Base-by-base conservation (phyloP, 2,888 invertebrate species). In the Axea sp. region DNA sequence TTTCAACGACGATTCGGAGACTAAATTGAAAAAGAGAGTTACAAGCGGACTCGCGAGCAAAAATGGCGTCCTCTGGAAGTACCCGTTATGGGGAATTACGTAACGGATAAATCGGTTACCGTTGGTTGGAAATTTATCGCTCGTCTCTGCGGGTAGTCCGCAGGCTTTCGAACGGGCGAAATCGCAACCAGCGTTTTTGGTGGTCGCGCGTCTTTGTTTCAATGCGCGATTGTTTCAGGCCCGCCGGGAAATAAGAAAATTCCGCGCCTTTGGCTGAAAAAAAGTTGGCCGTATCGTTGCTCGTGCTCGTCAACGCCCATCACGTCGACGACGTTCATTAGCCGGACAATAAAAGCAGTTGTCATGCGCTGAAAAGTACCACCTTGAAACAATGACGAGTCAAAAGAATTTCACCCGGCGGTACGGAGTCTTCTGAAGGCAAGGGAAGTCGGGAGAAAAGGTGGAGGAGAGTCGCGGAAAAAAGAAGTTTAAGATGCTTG, bases 11-110 rank as follows among this genome's bases (percentile, higher is more conserved):
- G 51, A 64, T 49, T 51, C 51, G 60, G 45, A 9, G 35, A 15
- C 57, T 51, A 47, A 53, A 69, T 69, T 69, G 68, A 69, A 60
- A 69, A 69, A 69, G 45, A 45, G 51, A 51, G 59, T 68, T 59
- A 68, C 57, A 41, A 28, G 45, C 15, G 35, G 15, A 7, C 5
- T 53, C 41, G 26, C 31, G 28, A 12, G 19, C 35, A 28, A 57
- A 57, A 57, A 57, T 49, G 57, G 59, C 51, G 49, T n/a, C 55
- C 37, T 17, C 24, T 19, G 53, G 33, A n/a, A 28, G 3, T 26
- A 19, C 5, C 64, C 24, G 60, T 45, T 49, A 19, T 8, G 33
- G 43, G 41, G 43, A 64, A 53, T 53, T 64, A 53, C 64, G 51
- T 30, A 43, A 64, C 35, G 41, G 55, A 55, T 55, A 45, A 65